Base-by-base conservation (phyloP, 2,797 vertebrate genomes). In the Mormyrus hasselquistii region DNA sequence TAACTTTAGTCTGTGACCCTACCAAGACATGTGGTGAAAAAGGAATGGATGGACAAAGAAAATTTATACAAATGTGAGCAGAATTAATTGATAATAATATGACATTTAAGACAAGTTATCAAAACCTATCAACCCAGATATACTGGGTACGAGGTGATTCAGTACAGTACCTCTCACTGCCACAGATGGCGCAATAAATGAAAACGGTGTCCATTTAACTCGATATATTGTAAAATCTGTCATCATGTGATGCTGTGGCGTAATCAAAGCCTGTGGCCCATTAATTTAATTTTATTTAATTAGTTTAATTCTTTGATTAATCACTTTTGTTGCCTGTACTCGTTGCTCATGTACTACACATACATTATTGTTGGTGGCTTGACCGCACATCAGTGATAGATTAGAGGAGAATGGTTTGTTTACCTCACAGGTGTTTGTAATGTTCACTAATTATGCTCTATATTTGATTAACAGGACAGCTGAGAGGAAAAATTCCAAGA, bases 311-410 rank as follows among this genome's bases (percentile, higher is more conserved):
- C 44, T 47, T 50, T 83, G 44, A 85, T 85, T 85, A 85, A 85
- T 85, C 49, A 85, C 44, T 85, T 85, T 85, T 85, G 83, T 85
- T 47, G 22, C n/a, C 83, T 50, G 49, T 10, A 85, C 19, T 85
- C 12, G 3, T n/a, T 85, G 9, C 83, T 85, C 9, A 14, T 82
- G 76, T 82, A 82, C 2, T 85, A 49, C 49, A 85, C 49, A 52
- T 29, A 85, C 50, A 53, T 29, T 85, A 52, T 52, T 34, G 47
- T 50, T 29, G 44, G 83, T 6, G 83, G 47, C 83, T 85, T 85
- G 83, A 85, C 83, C 83, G n/a, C n/a, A 49, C 83, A 53, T 85
- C 53, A 85, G 83, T 85, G 83, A 85, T 50, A 25, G 83, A 85
- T 85, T 14, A 85, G 8, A 14, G 49, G 83, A 50, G 49, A 50